Percentiles rank a stretch among this genome's conserved stretches.
phyloP scores from a whole-genome alignment of 2,113 vertebrate genomes.

The Myxocyprinus asiaticus region DNA sequence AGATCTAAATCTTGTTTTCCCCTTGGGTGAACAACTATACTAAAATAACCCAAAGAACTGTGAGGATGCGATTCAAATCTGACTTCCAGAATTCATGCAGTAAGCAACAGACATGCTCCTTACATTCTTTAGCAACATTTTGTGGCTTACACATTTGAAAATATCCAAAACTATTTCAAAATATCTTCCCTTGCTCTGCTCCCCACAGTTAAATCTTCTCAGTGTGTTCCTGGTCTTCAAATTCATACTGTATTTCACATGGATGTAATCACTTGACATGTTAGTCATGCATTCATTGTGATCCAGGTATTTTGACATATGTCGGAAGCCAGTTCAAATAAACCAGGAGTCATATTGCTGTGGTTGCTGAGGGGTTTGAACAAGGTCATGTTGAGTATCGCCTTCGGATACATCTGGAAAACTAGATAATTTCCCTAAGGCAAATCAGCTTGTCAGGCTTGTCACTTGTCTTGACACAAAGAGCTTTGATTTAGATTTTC shows the following conservation, averaged over 20 bases:
- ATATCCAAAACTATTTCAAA: background rate
- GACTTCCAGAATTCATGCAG: background rate
- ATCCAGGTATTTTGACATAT: conserved; percentile 71
- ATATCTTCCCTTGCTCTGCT: background rate
- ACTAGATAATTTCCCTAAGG: background rate
- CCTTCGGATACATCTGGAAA: conserved; percentile 57
- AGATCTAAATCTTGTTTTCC: conserved; percentile 20
- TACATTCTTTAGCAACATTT: background rate
- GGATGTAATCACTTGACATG: conserved; percentile 26
- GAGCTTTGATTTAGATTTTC: too few species aligned
- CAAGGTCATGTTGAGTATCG: conserved; percentile 68
- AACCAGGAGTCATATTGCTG: conserved; percentile 67
- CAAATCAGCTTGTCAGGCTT: background rate
- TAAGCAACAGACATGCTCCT: background rate
- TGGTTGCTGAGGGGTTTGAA: conserved; percentile 66
- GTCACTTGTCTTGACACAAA: too few species aligned
- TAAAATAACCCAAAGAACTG: background rate
- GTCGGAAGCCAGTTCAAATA: conserved; percentile 72
- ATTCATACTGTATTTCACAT: conserved; percentile 8
- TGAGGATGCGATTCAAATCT: background rate
- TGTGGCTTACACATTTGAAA: background rate
- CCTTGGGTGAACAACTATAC: background rate
- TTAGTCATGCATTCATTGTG: conserved; percentile 46
- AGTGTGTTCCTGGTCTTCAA: conserved; percentile 8
- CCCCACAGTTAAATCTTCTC: background rate